Percentiles rank a stretch among this genome's conserved stretches.
These are phyloP conservation scores for Nerophis lumbriciformis DNA, from an alignment of 2,113 vertebrate species.

Conservation along the genomic window DNA sequence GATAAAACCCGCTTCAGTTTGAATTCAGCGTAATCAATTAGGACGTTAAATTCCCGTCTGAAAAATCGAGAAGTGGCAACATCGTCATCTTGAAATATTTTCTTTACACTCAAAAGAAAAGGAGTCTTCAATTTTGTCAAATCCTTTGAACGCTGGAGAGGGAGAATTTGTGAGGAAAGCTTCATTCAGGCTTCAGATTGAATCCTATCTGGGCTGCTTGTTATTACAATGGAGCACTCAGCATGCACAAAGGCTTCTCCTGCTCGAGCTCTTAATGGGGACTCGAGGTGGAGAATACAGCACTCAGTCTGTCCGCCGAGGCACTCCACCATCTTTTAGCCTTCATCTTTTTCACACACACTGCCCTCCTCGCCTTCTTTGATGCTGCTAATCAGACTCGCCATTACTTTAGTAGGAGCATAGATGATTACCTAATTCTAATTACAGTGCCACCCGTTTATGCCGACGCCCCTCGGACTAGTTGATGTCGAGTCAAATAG, in stretches of 20 bases:
- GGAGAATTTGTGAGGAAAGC: constrained; percentile 36
- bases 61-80: background rate
- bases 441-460: constrained; percentile 16
- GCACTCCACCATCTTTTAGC: constrained; percentile 42
- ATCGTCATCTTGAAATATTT: constrained; percentile 2
- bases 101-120: constrained; percentile 16
- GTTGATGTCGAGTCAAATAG: no score
- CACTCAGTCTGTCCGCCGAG: constrained; percentile 34
- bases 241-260: constrained; percentile 52
- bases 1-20: constrained; percentile 7
- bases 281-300: constrained; percentile 40
- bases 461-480: no score
- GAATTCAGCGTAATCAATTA: background rate
- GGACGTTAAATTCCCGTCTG: background rate
- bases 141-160: constrained; percentile 38
- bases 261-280: constrained; percentile 54
- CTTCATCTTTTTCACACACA: constrained; percentile 40
- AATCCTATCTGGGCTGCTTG: constrained; percentile 52
- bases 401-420: constrained; percentile 21
- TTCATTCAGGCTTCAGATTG: constrained; percentile 45
- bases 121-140: constrained; percentile 31
- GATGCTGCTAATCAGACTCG: constrained; percentile 46
- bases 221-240: constrained; percentile 62
- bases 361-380: constrained; percentile 33
- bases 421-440: constrained; percentile 44